Percentiles rank a stretch among this genome's conserved stretches.
These are phyloP conservation scores for Lycocorax pyrrhopterus DNA, from an alignment of 2,113 vertebrate species.

Conservation along the genomic window DNA sequence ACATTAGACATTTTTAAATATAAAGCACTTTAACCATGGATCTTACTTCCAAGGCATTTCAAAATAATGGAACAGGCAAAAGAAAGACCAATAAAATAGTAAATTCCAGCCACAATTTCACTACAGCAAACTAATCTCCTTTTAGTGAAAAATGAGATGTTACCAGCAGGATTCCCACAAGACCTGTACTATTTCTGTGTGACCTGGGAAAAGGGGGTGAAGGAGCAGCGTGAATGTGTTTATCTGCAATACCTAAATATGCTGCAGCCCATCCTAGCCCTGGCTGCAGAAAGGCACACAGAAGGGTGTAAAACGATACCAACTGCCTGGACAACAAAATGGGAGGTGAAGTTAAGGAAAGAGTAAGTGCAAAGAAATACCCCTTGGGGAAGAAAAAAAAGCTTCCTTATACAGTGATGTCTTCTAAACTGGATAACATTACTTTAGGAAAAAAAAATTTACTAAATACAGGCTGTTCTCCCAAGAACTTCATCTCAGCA, in stretches of 20 bases:
- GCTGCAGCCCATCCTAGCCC: background rate
- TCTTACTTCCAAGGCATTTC: background rate
- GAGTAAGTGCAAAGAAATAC: background rate
- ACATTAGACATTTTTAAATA: background rate
- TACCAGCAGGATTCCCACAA: background rate
- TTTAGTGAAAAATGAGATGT: background rate
- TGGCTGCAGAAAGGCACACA: background rate
- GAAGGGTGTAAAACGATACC: background rate
- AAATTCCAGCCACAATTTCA: background rate
- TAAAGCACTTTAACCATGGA: background rate
- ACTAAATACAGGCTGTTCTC: background rate
- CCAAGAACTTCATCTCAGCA: background rate
- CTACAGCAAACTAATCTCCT: background rate
- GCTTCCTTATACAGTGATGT: background rate
- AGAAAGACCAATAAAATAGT: background rate
- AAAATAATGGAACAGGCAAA: background rate
- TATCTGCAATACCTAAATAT: background rate
- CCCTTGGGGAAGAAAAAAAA: fast-evolving
- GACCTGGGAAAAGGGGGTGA: background rate
- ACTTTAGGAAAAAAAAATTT: background rate
- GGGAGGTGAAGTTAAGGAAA: background rate
- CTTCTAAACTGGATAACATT: background rate
- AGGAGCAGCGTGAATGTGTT: background rate
- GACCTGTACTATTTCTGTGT: background rate
- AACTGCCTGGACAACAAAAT: background rate